Conservation (phyloP, 2,888 invertebrate species). For the Calameuta idolon region DNA sequence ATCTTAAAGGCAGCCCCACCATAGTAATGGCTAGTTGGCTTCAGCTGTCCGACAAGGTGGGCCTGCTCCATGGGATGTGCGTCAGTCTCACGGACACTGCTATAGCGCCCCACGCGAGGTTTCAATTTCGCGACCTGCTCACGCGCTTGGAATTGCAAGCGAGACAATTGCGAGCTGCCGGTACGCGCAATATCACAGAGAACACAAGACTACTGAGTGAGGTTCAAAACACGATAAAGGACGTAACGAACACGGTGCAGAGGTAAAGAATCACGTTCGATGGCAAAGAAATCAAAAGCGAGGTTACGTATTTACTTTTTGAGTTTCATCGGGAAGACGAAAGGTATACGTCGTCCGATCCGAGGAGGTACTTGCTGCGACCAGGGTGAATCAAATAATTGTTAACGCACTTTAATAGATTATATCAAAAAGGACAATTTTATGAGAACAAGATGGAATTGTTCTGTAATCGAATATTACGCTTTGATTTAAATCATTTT, state of each 20-base stretch:
- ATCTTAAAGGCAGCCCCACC: slow-evolving; percentile 70
- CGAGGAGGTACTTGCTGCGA: neutral
- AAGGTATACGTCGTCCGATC: neutral
- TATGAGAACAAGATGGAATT: neutral
- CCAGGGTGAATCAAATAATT: neutral
- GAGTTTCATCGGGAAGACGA: neutral
- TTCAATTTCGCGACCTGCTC: slow-evolving; percentile 84
- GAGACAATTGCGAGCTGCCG: slow-evolving; percentile 76
- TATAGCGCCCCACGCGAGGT: slow-evolving; percentile 87
- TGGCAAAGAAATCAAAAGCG: slow-evolving; percentile 20
- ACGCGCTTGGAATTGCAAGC: slow-evolving; percentile 79
- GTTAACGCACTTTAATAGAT: neutral
- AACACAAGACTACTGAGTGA: slow-evolving; percentile 78
- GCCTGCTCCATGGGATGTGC: slow-evolving; percentile 85
- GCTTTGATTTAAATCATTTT: neutral
- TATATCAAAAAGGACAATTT: no score
- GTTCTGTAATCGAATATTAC: neutral
- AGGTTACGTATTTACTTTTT: slow-evolving; percentile 1
- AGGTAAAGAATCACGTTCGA: slow-evolving; percentile 65
- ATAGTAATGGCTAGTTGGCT: slow-evolving; percentile 80
- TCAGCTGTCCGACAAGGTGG: slow-evolving; percentile 83
- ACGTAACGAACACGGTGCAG: slow-evolving; percentile 81
- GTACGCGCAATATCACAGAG: slow-evolving; percentile 77
- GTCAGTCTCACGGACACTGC: slow-evolving; percentile 84
- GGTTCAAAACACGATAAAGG: slow-evolving; percentile 78